Conservation (phyloP, 2,797 vertebrate genomes). For the Chaenodraco wilsoni region DNA sequence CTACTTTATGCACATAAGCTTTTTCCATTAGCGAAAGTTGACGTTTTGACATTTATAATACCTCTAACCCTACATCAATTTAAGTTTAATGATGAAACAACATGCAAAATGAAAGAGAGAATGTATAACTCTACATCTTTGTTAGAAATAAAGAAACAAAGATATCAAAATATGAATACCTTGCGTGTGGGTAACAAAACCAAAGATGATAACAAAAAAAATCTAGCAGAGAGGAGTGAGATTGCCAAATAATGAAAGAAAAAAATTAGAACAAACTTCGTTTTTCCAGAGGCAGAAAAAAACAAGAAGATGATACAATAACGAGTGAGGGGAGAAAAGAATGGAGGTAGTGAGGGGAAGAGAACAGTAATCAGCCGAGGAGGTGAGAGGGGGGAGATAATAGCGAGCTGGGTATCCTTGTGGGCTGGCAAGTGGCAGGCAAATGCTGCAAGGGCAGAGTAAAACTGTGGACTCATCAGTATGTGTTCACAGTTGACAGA, state of each 20-base stretch:
- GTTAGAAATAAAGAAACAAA: constrained; percentile 9
- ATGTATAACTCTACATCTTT: not conserved
- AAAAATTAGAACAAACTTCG: constrained; percentile 43
- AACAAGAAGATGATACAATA: constrained; percentile 59
- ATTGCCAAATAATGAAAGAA: constrained; percentile 33
- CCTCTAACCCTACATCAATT: not conserved
- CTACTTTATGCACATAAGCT: not conserved
- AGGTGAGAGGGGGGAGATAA: constrained; percentile 50
- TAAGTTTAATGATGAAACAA: not conserved
- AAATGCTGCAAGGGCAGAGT: constrained; percentile 70
- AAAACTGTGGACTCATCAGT: constrained; percentile 77
- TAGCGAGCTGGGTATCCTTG: constrained; percentile 52
- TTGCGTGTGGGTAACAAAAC: constrained; percentile 23
- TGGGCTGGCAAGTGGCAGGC: constrained; percentile 62
- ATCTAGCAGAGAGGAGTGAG: constrained; percentile 15
- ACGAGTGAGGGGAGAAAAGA: constrained; percentile 52
- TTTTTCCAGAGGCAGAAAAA: constrained; percentile 8
- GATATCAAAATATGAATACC: constrained; percentile 13
- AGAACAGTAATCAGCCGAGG: constrained; percentile 61
- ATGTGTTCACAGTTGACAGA: constrained; percentile 74
- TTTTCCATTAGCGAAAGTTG: not conserved
- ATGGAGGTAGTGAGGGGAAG: constrained; percentile 39
- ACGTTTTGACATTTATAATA: not conserved
- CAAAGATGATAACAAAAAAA: constrained; percentile 29
- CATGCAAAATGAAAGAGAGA: not conserved